Evolutionary conservation across 2,113 vertebrate species (phyloP).

Genomic region (Nyctereutes procyonoides): DNA sequence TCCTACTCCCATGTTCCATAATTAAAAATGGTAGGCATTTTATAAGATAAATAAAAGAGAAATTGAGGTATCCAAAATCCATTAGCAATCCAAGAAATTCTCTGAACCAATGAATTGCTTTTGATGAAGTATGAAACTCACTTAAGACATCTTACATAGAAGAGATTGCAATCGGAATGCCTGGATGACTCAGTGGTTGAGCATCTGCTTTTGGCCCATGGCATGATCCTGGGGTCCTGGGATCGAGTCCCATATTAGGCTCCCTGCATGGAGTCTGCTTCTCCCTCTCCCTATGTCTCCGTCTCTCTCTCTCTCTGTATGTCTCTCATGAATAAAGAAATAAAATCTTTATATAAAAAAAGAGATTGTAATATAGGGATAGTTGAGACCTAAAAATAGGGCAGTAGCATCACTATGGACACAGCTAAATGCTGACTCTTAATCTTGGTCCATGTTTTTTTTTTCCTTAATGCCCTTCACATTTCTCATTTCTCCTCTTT

Average conservation of each 20-base stretch:
- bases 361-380: background rate
- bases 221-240: no score
- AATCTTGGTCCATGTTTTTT: background rate
- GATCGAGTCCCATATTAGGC: no score
- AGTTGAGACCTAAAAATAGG: background rate
- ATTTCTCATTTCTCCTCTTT: background rate
- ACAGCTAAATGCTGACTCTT: background rate
- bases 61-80: background rate
- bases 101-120: background rate
- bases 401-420: background rate
- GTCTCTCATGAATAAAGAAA: no score
- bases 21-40: background rate
- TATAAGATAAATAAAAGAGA: background rate
- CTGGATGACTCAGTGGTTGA: no score
- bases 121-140: background rate
- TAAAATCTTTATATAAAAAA: no score
- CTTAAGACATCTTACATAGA: background rate
- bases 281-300: no score
- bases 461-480: background rate
- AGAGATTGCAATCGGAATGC: background rate
- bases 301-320: no score
- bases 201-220: no score
- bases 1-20: background rate
- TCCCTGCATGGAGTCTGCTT: no score
- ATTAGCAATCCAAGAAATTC: background rate